A percentile compares a stretch with the other conserved stretches of the same genome.
Evolutionary conservation across 2,113 vertebrate species (phyloP).

Genomic region (Rhinopomastus cyanomelas): DNA sequence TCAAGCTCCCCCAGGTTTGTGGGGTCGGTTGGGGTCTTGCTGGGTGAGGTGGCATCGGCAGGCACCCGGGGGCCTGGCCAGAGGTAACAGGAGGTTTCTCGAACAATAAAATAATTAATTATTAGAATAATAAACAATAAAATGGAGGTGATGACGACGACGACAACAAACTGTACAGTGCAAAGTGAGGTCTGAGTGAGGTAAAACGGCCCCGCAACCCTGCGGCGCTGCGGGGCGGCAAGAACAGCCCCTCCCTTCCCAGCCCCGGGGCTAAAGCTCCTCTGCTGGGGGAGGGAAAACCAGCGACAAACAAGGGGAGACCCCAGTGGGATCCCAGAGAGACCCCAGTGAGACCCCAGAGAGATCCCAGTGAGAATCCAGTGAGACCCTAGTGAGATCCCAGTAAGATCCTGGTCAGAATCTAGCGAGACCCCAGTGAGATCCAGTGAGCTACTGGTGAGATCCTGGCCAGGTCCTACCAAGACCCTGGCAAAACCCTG

Average conservation of each 20-base stretch:
- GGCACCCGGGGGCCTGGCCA: constrained; percentile 48
- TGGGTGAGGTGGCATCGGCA: not conserved
- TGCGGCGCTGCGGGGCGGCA: not conserved
- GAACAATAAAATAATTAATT: constrained; percentile 10
- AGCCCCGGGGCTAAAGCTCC: constrained; percentile 41
- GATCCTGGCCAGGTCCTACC: not conserved
- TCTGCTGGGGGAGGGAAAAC: constrained; percentile 43
- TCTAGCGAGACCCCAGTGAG: too few relatives aligned
- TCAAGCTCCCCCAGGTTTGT: too few relatives aligned
- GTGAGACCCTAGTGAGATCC: not conserved
- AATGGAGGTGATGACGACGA: too few relatives aligned
- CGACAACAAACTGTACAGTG: constrained; percentile 65
- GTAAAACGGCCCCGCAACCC: constrained; percentile 60
- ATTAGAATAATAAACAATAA: not conserved
- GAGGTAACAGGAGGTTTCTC: constrained; percentile 55
- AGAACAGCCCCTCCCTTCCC: too few relatives aligned
- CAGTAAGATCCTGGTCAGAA: not conserved
- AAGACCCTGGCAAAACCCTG: not conserved
- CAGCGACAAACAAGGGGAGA: not conserved
- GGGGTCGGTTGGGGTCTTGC: too few relatives aligned
- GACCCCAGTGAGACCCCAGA: not conserved
- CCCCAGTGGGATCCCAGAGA: not conserved
- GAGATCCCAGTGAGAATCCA: not conserved
- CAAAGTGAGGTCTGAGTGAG: constrained; percentile 71
- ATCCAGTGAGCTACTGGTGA: not conserved